Percentiles rank a stretch among this genome's conserved stretches.
Evolutionary conservation across 2,888 invertebrate genomes (phyloP).

Genomic region (Lasioglossum morio): DNA sequence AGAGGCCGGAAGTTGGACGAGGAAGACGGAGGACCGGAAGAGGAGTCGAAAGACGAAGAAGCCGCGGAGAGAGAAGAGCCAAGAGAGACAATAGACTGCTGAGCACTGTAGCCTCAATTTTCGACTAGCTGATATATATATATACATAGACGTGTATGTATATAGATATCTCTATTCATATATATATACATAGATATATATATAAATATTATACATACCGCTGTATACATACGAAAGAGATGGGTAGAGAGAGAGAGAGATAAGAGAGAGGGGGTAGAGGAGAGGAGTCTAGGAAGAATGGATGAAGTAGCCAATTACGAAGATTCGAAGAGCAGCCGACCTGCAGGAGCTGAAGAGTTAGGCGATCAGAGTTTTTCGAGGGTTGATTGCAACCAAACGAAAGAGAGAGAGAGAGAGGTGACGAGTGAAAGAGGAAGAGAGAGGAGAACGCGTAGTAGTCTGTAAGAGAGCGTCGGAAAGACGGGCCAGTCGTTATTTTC

Average conservation of each 20-base stretch:
- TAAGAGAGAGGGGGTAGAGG: conserved; percentile 8
- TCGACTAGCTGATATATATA: conserved; percentile 77
- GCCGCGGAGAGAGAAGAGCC: conserved; percentile 76
- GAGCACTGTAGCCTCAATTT: conserved; percentile 83
- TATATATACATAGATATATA: conserved; percentile 58
- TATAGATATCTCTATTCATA: conserved; percentile 52
- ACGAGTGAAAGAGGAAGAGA: neutral
- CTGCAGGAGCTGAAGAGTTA: conserved; percentile 14
- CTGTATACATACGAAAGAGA: conserved; percentile 46
- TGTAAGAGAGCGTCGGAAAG: conserved; percentile 60
- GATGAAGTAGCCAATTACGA: conserved; percentile 54
- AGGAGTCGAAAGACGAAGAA: conserved; percentile 14
- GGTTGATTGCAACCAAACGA: conserved; percentile 9
- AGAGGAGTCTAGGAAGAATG: conserved; percentile 28
- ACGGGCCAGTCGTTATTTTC: conserved; percentile 69
- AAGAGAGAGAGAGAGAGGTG: neutral
- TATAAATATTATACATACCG: conserved; percentile 53
- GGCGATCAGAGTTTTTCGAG: conserved; percentile 49
- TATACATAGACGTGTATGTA: conserved; percentile 46
- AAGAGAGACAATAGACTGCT: conserved; percentile 84
- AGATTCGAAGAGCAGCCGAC: conserved; percentile 14
- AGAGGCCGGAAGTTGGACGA: conserved; percentile 10
- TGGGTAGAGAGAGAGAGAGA: conserved; percentile 22
- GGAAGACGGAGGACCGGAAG: conserved; percentile 15
- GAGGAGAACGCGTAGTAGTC: conserved; percentile 51